These are phyloP conservation scores for Phoebastria nigripes DNA, from an alignment of 2,797 vertebrate species.

Conservation along the genomic window DNA sequence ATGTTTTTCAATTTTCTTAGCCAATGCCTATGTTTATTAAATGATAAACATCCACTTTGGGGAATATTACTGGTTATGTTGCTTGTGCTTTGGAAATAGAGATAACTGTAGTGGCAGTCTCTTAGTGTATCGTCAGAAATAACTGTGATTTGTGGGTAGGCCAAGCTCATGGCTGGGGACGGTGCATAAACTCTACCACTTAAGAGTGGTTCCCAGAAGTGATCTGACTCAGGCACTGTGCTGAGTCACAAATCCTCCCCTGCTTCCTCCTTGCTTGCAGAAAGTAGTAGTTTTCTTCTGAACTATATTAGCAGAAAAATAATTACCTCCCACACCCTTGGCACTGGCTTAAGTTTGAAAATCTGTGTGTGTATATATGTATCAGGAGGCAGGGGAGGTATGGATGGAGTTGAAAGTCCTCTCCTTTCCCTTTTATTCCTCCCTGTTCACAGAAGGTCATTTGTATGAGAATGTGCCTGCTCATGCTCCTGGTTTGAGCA, in stretches of 20 bases:
- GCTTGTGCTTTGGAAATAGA: not conserved
- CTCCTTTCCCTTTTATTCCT: not conserved
- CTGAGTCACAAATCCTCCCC: conserved; percentile 35
- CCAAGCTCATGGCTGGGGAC: not conserved
- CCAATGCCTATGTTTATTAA: not conserved
- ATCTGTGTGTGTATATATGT: not conserved
- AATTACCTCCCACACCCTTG: not conserved
- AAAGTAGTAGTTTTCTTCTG: conserved; percentile 12
- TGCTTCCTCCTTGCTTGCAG: not conserved
- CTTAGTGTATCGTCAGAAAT: not conserved
- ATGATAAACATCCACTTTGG: not conserved
- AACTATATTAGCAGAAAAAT: not conserved
- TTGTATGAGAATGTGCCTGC: not conserved
- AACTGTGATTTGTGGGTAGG: not conserved
- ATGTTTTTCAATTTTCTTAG: not conserved
- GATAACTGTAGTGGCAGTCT: not conserved
- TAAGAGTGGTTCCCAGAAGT: conserved; percentile 9
- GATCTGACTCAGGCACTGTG: conserved; percentile 31
- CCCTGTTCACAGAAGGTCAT: not conserved
- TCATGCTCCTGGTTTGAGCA: not conserved
- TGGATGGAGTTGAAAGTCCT: not conserved
- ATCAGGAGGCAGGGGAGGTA: not conserved
- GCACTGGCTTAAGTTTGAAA: not conserved
- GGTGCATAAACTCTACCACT: not conserved
- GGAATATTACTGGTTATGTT: not conserved